Percentiles rank a stretch among this genome's conserved stretches.
Conservation (phyloP, 2,797 vertebrate species). For the Mionectes olivaceus region DNA sequence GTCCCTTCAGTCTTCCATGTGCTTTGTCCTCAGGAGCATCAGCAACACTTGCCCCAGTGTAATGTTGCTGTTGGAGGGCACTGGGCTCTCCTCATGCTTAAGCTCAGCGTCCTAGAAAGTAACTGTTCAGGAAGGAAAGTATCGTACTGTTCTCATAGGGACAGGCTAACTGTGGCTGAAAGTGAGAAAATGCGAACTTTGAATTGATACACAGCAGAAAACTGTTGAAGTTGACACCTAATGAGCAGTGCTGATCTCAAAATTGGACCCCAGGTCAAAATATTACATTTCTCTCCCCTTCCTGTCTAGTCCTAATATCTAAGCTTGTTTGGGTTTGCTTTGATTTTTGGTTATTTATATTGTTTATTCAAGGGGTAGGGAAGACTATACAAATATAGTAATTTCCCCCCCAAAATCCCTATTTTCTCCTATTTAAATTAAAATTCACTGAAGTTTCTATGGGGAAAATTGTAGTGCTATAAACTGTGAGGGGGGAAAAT, state of each 20-base stretch:
- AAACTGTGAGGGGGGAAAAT: not conserved
- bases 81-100: accelerated
- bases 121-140: not conserved
- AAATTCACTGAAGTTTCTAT: not conserved
- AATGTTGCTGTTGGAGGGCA: not conserved
- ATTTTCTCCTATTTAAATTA: not conserved
- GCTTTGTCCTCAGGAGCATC: not conserved
- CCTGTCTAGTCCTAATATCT: not conserved
- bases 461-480: not conserved
- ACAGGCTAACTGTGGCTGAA: not conserved
- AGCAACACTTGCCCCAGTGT: not conserved
- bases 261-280: not conserved
- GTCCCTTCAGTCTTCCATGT: not conserved
- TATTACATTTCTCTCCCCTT: not conserved
- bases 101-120: not conserved
- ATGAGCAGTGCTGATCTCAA: not conserved
- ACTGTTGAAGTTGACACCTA: not conserved
- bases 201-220: not conserved
- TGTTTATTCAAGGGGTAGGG: not conserved
- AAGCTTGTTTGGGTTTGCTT: not conserved
- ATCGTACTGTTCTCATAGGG: not conserved
- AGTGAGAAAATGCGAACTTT: not conserved
- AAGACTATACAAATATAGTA: not conserved
- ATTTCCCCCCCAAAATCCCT: not conserved
- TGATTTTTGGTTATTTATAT: not conserved